phyloP scores from a whole-genome alignment of 64 coral and sea anemone species.

The Montipora foliosa region DNA sequence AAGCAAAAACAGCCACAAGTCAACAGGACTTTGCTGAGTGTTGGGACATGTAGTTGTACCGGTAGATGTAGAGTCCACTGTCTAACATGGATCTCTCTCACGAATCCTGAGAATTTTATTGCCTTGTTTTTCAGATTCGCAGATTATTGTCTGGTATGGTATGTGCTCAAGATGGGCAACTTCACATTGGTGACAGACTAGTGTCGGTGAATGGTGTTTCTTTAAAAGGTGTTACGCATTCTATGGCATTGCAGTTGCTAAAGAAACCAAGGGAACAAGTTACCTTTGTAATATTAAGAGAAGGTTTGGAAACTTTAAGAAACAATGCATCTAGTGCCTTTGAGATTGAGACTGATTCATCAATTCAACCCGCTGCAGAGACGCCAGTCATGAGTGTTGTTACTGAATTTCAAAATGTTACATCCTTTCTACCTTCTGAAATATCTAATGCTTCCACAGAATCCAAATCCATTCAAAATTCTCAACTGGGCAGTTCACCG shows the following conservation, averaged over 20 bases:
- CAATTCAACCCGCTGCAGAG: neutral
- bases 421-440: neutral
- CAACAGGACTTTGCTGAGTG: too few species aligned
- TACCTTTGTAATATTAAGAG: slow-evolving; percentile 78
- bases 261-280: slow-evolving; percentile 85
- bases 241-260: slow-evolving; percentile 82
- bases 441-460: neutral
- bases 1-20: too few species aligned
- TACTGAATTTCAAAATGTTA: neutral
- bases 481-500: neutral
- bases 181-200: slow-evolving; percentile 68
- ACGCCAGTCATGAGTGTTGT: neutral
- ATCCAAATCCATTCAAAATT: neutral
- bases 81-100: neutral
- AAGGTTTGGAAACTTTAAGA: slow-evolving; percentile 5
- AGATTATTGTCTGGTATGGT: slow-evolving; percentile 82
- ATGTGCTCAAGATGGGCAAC: slow-evolving; percentile 73
- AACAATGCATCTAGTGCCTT: neutral
- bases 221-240: slow-evolving; percentile 76
- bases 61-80: neutral
- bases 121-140: slow-evolving; percentile 61
- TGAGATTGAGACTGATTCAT: neutral
- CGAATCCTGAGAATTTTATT: neutral
- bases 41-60: neutral
- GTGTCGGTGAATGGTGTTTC: slow-evolving; percentile 76